Evolutionary conservation across 2,113 vertebrate species (phyloP), one percentile per base, ranked within the genome.

Genomic region (Indri indri): DNA sequence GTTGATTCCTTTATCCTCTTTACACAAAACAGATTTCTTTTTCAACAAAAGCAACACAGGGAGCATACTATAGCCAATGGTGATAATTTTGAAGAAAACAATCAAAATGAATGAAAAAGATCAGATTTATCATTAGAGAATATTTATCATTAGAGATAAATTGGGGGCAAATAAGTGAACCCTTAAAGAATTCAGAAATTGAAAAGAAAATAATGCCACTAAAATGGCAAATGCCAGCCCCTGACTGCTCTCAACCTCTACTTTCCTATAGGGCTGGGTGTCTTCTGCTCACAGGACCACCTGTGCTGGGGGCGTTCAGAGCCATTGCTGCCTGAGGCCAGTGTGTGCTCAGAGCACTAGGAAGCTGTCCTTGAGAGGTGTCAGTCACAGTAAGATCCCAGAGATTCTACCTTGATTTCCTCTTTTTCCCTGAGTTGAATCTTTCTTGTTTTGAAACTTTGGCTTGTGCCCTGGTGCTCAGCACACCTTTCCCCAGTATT

Each of bases 1-100:
- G 68, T 92, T 94, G 8, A 61, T 80, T 97, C 20, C 82, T 73
- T 97, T 97, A 88, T 57, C 80, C 70, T 84, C 45, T 80, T 86
- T 93, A 92, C 23, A 90, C 8, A 97, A 80, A 96, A 76, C 6
- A 90, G 14, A 88, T 95, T 52, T 71, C n/a, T 61, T 86, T 37
- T 50, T 73, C 93, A 79, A 81, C 9, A 92, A 91, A 88, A 88
- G 63, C 47, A 95, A 88, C 32, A 85, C 0, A 84, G 87, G 76
- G 27, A 73, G 40, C 89, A 30, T 54, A 74, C 54, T 88, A 42
- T 2, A 89, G 27, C 30, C n/a, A 70, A 87, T 0, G n/a, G 40
- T 54, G 57, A 74, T 45, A 42, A 37, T 70, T 3, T 25, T 79
- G 63, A 95, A 95, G 54, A 77, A 79, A 54, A 42, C 9, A 94